A percentile compares a stretch with the other conserved stretches of the same genome.
These are phyloP conservation scores for Chiloscyllium plagiosum DNA, from an alignment of 2,113 vertebrate species.

Conservation along the genomic window DNA sequence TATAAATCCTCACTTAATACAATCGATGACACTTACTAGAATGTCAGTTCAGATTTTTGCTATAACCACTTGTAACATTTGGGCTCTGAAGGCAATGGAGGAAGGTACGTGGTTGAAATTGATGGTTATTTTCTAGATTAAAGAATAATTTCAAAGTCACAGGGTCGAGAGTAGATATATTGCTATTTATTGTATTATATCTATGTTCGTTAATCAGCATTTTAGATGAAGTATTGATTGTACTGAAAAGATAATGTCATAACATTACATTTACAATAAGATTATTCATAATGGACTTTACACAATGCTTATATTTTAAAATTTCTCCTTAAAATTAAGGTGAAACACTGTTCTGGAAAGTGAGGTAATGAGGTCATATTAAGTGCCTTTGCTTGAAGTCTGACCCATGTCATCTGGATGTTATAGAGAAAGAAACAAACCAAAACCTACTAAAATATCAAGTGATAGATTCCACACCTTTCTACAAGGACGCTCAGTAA, in stretches of 20 bases:
- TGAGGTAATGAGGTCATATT: background rate
- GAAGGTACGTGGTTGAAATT: background rate
- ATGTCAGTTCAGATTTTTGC: background rate
- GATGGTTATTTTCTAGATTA: background rate
- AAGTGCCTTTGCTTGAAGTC: background rate
- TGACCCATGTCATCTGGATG: background rate
- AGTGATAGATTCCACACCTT: background rate
- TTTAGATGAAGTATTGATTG: conserved; percentile 17
- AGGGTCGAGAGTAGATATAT: background rate
- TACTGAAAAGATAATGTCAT: background rate
- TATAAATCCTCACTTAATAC: background rate
- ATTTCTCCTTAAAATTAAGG: background rate
- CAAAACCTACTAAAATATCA: background rate
- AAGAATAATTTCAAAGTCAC: background rate
- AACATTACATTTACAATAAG: background rate
- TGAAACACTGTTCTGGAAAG: background rate
- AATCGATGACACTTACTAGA: background rate
- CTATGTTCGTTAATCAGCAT: background rate
- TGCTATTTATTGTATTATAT: conserved; percentile 15
- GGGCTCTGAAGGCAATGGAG: background rate
- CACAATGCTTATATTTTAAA: background rate
- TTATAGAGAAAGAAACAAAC: background rate
- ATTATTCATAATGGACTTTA: background rate
- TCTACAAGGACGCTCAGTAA: background rate
- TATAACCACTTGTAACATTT: conserved; percentile 3